phyloP scores from a whole-genome alignment of 1,140 invertebrate species.

The Drosophila subobscura region DNA sequence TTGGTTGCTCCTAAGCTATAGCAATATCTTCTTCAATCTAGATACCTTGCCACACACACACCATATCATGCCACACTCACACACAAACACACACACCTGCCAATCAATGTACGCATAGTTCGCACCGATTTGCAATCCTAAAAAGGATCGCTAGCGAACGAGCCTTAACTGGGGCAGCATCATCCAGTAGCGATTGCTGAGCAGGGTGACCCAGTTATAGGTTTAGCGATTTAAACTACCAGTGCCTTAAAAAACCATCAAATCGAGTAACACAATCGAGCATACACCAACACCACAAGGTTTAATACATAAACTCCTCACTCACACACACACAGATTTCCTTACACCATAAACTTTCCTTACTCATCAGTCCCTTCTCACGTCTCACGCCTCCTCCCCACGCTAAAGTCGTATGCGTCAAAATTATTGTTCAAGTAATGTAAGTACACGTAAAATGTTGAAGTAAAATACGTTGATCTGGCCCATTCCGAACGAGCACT shows the following conservation, averaged over 20 bases:
- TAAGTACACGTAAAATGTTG: conserved; percentile 33
- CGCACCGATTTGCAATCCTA: background rate
- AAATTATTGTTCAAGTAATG: conserved; percentile 65
- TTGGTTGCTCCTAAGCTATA: conserved; percentile 1
- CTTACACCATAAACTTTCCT: conserved; percentile 6
- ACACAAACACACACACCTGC: conserved; percentile 40
- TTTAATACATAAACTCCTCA: conserved; percentile 22
- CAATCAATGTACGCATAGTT: conserved; percentile 43
- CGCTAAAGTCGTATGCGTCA: conserved; percentile 32
- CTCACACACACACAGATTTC: background rate
- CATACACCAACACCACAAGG: conserved; percentile 10
- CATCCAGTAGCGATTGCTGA: too few relatives aligned
- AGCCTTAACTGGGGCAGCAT: conserved; percentile 6
- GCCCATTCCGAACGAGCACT: conserved; percentile 80
- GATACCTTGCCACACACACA: conserved; percentile 36
- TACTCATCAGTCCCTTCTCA: too few relatives aligned
- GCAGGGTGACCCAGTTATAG: conserved; percentile 2
- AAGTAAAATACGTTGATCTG: conserved; percentile 57
- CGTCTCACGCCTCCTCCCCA: background rate
- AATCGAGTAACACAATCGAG: conserved; percentile 33
- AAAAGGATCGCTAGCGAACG: conserved; percentile 16
- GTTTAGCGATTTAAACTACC: conserved; percentile 70
- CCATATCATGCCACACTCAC: conserved; percentile 53
- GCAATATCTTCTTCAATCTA: conserved; percentile 43
- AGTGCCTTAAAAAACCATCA: conserved; percentile 69